A percentile compares a stretch with the other conserved stretches of the same genome.
Conservation (phyloP, 1,140 invertebrate genomes). For the Cydia strobilella region DNA sequence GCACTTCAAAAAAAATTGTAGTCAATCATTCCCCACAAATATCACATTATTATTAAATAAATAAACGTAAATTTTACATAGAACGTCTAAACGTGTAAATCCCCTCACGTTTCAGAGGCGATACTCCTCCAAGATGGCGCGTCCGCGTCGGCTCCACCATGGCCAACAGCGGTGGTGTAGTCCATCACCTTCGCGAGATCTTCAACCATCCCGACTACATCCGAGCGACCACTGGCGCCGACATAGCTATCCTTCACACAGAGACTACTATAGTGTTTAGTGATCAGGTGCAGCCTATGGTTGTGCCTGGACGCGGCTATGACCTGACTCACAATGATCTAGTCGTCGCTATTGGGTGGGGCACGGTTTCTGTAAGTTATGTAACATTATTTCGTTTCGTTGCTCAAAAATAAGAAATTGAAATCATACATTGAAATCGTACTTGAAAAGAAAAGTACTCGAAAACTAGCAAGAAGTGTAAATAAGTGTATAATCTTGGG, state of each 20-base stretch:
- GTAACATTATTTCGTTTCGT: too few relatives aligned
- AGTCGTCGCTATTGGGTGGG: constrained; percentile 49
- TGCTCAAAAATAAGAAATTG: too few relatives aligned
- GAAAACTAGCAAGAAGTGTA: too few relatives aligned
- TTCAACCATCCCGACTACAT: constrained; percentile 80
- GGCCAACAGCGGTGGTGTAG: constrained; percentile 45
- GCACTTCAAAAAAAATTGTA: too few relatives aligned
- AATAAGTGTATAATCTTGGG: too few relatives aligned
- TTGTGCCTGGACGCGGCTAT: constrained; percentile 40
- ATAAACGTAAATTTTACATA: too few relatives aligned
- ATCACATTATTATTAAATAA: too few relatives aligned
- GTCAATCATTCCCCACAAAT: too few relatives aligned
- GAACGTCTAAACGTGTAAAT: too few relatives aligned
- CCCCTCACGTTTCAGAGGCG: constrained; percentile 42
- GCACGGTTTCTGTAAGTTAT: constrained; percentile 39
- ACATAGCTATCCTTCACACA: constrained; percentile 77
- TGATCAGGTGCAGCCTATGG: constrained; percentile 31
- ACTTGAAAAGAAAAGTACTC: too few relatives aligned
- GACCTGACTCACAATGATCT: constrained; percentile 38
- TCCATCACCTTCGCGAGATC: constrained; percentile 44
- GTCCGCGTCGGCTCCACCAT: constrained; percentile 45
- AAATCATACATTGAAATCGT: too few relatives aligned
- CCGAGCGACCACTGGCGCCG: constrained; percentile 79
- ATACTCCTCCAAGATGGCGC: constrained; percentile 39
- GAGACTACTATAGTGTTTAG: constrained; percentile 58